A percentile compares a stretch with the other conserved stretches of the same genome.
Evolutionary conservation across 2,888 invertebrate genomes (phyloP).

Genomic region (Pristionchus exspectatus): DNA sequence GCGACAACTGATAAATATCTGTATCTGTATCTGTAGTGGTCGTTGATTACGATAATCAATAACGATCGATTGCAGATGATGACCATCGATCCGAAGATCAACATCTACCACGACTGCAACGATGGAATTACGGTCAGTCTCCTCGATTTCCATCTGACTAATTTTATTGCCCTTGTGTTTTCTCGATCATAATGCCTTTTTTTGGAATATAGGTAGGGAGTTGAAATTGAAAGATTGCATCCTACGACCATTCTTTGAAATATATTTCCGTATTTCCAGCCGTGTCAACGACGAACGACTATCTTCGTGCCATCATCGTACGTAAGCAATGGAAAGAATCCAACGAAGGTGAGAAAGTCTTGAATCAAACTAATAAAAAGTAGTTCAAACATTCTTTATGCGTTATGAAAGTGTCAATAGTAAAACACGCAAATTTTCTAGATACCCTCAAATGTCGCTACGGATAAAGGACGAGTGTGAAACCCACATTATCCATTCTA

Average conservation of each 20-base stretch:
- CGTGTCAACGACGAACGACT: slow-evolving; percentile 64
- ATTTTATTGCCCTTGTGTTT: not conserved
- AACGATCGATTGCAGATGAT: slow-evolving; percentile 35
- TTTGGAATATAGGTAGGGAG: not conserved
- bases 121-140: slow-evolving; percentile 54
- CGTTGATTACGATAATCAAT: not conserved
- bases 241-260: not conserved
- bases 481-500: not conserved
- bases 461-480: too few relatives aligned
- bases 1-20: too few relatives aligned
- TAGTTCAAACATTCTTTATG: not conserved
- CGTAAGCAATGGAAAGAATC: slow-evolving; percentile 57
- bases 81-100: slow-evolving; percentile 60
- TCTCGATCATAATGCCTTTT: not conserved
- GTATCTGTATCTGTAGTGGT: too few relatives aligned
- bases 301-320: slow-evolving; percentile 59
- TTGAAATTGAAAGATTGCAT: not conserved
- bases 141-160: not conserved
- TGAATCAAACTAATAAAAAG: too few relatives aligned
- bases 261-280: slow-evolving; percentile 50
- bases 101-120: slow-evolving; percentile 60
- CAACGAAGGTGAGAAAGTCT: slow-evolving; percentile 25
- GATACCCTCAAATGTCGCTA: too few relatives aligned
- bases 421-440: too few relatives aligned
- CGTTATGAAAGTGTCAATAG: not conserved